A percentile compares a stretch with the other conserved stretches of the same genome.
phyloP scores from a whole-genome alignment of 1,140 invertebrate genomes.

The Condylostylus longicornis region DNA sequence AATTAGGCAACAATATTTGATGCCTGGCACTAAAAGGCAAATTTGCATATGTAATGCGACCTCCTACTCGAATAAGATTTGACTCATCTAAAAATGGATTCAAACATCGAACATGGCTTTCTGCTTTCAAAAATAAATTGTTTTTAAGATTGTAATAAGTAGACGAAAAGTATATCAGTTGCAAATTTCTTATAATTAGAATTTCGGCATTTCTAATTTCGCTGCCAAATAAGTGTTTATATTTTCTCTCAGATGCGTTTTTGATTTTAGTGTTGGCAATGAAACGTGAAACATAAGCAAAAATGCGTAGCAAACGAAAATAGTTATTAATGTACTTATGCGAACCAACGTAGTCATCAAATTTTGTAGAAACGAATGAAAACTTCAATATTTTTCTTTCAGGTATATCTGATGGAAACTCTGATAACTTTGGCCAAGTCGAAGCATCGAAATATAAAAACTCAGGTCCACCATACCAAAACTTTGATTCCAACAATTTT shows the following conservation, averaged over 20 bases:
- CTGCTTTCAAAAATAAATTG: constrained; percentile 5
- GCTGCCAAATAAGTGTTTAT: background rate
- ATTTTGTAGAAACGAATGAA: background rate
- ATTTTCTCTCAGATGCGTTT: background rate
- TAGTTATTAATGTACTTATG: constrained; percentile 2
- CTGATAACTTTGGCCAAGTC: constrained; percentile 1
- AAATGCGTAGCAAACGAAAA: constrained; percentile 1
- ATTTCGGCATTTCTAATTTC: constrained; percentile 3
- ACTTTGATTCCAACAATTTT: constrained; percentile 12
- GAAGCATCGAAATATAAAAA: constrained; percentile 4
- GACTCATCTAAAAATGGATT: constrained; percentile 24
- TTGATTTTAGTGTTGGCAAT: no score
- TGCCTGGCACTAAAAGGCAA: constrained; percentile 24
- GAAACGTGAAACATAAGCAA: constrained; percentile 6
- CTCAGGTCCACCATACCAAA: constrained; percentile 29
- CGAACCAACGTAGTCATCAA: background rate
- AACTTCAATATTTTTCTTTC: constrained; percentile 6
- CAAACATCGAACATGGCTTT: constrained; percentile 11
- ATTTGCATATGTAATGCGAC: constrained; percentile 20
- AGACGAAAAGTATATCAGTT: constrained; percentile 7
- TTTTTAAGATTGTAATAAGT: constrained; percentile 2
- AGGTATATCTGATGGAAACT: constrained; percentile 1
- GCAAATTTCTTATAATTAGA: constrained; percentile 8
- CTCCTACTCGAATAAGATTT: constrained; percentile 30
- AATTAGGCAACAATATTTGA: constrained; percentile 26